Evolutionary conservation across 2,797 vertebrate species (phyloP).

Genomic region (Lepilemur ruficaudatus): DNA sequence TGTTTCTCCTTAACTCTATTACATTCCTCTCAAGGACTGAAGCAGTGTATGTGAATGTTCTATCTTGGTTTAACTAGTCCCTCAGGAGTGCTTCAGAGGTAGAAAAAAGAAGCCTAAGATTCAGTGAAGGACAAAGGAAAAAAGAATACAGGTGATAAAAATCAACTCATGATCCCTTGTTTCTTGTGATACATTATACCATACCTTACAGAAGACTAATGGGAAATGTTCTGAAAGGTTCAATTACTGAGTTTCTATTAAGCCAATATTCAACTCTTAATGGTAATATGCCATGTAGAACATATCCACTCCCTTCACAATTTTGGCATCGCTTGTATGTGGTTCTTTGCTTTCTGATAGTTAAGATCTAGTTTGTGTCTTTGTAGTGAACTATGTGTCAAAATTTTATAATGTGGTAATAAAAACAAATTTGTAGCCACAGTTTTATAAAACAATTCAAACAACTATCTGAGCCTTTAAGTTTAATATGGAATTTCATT

Average conservation of each 20-base stretch:
- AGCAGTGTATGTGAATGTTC: constrained; percentile 48
- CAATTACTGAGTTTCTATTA: not conserved
- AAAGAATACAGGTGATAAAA: constrained; percentile 1
- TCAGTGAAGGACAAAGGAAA: constrained; percentile 55
- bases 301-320: not conserved
- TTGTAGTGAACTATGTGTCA: not conserved
- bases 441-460: not conserved
- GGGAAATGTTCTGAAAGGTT: not conserved
- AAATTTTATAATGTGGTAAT: not conserved
- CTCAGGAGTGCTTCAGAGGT: constrained; percentile 45
- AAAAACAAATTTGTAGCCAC: not conserved
- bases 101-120: not conserved
- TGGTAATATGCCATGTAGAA: not conserved
- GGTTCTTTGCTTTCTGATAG: not conserved
- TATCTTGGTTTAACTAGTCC: constrained; percentile 57
- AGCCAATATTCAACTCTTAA: not conserved
- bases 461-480: not conserved
- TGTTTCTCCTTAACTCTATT: not conserved
- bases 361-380: not conserved
- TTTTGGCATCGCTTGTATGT: not conserved
- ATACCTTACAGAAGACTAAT: constrained; percentile 3
- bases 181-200: not conserved
- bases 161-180: constrained; percentile 6
- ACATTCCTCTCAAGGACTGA: constrained; percentile 43
- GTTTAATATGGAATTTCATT: not conserved